Percentiles rank a stretch among this genome's conserved stretches.
These are phyloP conservation scores for Ennomos fuscantarius DNA, from an alignment of 2,888 invertebrate genomes.

Conservation along the genomic window DNA sequence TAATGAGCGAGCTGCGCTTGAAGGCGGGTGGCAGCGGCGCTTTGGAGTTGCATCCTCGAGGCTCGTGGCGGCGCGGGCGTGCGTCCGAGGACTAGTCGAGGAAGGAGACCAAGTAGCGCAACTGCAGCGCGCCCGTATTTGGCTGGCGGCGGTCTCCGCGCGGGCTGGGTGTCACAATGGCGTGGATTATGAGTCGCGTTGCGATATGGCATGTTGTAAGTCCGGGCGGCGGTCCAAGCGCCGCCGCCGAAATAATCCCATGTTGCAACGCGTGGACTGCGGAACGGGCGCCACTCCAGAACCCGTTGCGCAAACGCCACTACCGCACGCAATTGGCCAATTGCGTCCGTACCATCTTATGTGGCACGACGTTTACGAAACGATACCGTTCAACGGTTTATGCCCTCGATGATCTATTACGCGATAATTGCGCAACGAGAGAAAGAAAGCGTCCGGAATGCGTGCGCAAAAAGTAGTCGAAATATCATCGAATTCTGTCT, in stretches of 20 bases:
- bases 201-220: conserved; percentile 84
- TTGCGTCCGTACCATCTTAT: conserved; percentile 62
- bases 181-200: conserved; percentile 80
- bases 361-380: conserved; percentile 63
- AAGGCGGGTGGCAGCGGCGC: conserved; percentile 29
- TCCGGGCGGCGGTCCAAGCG: conserved; percentile 81
- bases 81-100: conserved; percentile 45
- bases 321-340: conserved; percentile 70
- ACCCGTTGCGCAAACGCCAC: conserved; percentile 74
- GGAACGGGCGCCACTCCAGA: conserved; percentile 80
- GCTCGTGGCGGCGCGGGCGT: conserved; percentile 57
- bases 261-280: conserved; percentile 81
- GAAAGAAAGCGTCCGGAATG: conserved; percentile 83
- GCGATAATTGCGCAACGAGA: conserved; percentile 79
- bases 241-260: conserved; percentile 82
- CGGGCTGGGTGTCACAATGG: conserved; percentile 76
- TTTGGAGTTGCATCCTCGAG: conserved; percentile 36
- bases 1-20: conserved; percentile 30
- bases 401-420: conserved; percentile 67
- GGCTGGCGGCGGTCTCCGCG: conserved; percentile 68
- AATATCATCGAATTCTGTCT: conserved; percentile 75
- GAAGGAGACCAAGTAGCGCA: conserved; percentile 73
- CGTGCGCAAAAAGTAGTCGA: conserved; percentile 80
- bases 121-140: conserved; percentile 69
- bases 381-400: conserved; percentile 75